Base-by-base conservation (phyloP, 2,113 vertebrate species). In the Dasyprocta punctata region DNA sequence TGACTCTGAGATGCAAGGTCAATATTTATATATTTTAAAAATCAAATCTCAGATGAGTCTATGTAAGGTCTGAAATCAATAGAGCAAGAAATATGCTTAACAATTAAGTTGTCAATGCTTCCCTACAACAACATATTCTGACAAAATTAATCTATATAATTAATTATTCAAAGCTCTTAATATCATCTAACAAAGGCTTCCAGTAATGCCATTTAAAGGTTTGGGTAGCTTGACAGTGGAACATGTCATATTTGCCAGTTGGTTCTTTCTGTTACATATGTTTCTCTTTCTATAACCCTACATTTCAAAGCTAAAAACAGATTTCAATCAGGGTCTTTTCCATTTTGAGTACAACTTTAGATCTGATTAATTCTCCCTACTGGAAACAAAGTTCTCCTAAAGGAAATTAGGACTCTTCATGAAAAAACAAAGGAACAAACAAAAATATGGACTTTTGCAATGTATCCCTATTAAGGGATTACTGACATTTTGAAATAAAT, bases 91-190 rank as follows among this genome's bases (percentile, higher is more conserved):
- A 36, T 61, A 28, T 1, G 0, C 41, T 49, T n/a, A 84, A n/a
- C n/a, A 67, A 75, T 91, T 88, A 90, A 94, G 47, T 80, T 73
- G 20, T 89, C 95, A 71, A 41, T 38, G 52, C 77, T 85, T 84
- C 12, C 33, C 41, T 78, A 61, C n/a, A 83, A 54, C 19, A 86
- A 44, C 1, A 28, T 89, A 92, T 65, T 78, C 65, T 83, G 89
- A 93, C 77, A 90, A 95, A 96, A 92, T 3, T 47, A 30, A 77
- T 65, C 47, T 77, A 38, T 49, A n/a, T 95, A 89, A 82, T 91
- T 92, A 92, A 92, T 65, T 36, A 84, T 20, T 92, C n/a, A n/a
- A n/a, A n/a, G n/a, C n/a, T n/a, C 80, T 67, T 91, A 78, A 78
- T 22, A 60, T 75, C 63, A 13, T 65, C 63, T 83, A 87, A 80